These are phyloP conservation scores for Percopsis omiscomaycus DNA, from an alignment of 2,797 vertebrate genomes.

Conservation along the genomic window DNA sequence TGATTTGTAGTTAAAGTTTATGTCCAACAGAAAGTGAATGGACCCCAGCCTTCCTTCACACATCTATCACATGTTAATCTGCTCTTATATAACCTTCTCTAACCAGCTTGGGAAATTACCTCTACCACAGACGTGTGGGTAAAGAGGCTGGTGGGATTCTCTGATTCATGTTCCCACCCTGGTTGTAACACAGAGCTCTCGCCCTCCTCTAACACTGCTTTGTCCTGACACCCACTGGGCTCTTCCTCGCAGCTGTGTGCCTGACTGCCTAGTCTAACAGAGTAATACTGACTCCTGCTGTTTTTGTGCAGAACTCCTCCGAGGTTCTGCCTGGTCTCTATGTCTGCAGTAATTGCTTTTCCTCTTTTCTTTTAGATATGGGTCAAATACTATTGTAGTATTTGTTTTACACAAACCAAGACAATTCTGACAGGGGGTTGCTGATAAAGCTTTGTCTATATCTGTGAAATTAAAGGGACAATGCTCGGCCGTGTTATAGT, in stretches of 20 bases:
- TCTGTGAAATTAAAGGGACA: neutral
- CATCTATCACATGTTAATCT: neutral
- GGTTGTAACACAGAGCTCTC: neutral
- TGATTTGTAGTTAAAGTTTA: neutral
- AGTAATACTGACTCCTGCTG: slow-evolving; percentile 37
- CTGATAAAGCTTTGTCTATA: neutral
- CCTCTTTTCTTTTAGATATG: too few species aligned
- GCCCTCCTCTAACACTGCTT: neutral
- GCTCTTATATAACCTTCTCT: neutral
- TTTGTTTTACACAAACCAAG: too few species aligned
- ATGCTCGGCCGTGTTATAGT: too few species aligned
- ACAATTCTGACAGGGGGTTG: neutral
- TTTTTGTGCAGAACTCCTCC: neutral
- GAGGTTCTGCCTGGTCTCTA: slow-evolving; percentile 1
- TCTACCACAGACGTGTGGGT: too few species aligned
- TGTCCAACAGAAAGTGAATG: slow-evolving; percentile 3
- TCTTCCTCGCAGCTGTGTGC: neutral
- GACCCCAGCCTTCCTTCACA: slow-evolving; percentile 3
- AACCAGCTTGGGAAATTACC: neutral
- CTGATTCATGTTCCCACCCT: neutral
- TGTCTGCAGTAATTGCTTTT: too few species aligned
- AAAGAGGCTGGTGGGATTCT: neutral
- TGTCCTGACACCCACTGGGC: neutral
- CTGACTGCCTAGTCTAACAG: neutral
- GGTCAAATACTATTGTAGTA: too few species aligned